Percentiles rank a stretch among this genome's conserved stretches.
Conservation (phyloP, 2,797 vertebrate genomes). For the Rhinichthys osculus region DNA sequence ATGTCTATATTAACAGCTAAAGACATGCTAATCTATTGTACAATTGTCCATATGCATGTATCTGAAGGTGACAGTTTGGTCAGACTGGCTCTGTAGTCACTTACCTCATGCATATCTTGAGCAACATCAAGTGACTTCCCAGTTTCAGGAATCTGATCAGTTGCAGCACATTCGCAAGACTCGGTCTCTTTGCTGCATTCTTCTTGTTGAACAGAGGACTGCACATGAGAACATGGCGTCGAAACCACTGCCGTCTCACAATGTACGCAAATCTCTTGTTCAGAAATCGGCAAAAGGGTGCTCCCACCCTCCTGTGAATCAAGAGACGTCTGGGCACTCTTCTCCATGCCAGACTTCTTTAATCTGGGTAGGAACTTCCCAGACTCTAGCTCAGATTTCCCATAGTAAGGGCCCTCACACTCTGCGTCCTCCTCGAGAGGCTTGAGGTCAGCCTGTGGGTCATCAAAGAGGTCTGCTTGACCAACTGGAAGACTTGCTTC, state of each 20-base stretch:
- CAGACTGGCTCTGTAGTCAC: conserved; percentile 47
- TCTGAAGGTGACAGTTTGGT: neutral
- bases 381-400: conserved; percentile 98
- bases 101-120: conserved; percentile 88
- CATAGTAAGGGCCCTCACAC: conserved; percentile 95
- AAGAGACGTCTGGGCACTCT: conserved; percentile 99
- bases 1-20: neutral
- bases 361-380: conserved; percentile 96
- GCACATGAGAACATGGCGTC: conserved; percentile 73
- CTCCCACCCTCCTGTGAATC: conserved; percentile 95
- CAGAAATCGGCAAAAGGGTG: conserved; percentile 81
- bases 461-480: conserved; percentile 89
- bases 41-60: neutral
- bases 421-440: conserved; percentile 98
- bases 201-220: conserved; percentile 81
- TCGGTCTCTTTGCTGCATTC: conserved; percentile 81
- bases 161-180: conserved; percentile 82
- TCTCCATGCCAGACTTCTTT: conserved; percentile 99
- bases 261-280: conserved; percentile 87
- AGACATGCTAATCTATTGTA: neutral
- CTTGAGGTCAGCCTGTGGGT: conserved; percentile 96
- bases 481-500: conserved; percentile 84
- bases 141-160: conserved; percentile 81
- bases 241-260: conserved; percentile 82
- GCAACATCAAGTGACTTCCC: conserved; percentile 85